Base-by-base conservation (phyloP, 2,888 invertebrate species). In the Amiota minor region DNA sequence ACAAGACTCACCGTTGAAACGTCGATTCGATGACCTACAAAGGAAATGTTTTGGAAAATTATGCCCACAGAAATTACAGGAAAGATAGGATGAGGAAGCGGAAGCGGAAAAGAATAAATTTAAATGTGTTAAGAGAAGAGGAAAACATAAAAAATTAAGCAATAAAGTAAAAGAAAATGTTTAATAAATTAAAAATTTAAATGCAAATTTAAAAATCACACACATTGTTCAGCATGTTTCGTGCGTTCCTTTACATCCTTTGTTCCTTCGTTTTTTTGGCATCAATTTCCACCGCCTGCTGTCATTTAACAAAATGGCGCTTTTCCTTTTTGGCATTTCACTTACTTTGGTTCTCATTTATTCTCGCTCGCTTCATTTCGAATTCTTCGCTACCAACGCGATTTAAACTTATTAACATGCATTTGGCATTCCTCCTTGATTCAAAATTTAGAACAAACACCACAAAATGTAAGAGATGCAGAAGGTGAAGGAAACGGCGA, bases 41-140 rank as follows among this genome's bases (percentile, higher is more conserved):
- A 49, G 47, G 50, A 67, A 67, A 67, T 67, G 65, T 67, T 67
- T 47, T 49, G 65, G 65, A 65, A 65, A 65, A 47, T 65, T 18
- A 67, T 49, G 53, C 53, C 9, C 9, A 50, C 53, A 50, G 53
- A 50, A 50, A 50, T 50, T 4, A 12, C 3, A 50, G 53, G 12
- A 50, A 50, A 50, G 53, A n/a, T 1, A 50, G 4, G 3, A 2
- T 2, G 11, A 50, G 50, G 6, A 4, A 50, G 11, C 1, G 50
- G 4, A 50, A n/a, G 53, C 12, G n/a, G n/a, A 35, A 35, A 35
- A 35, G 35, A 6, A 35, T 35, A 35, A 35, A 35, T 35, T 35
- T 35, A 35, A 35, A 35, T 35, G 35, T 35, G 35, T 35, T 35
- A 6, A 35, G 6, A 4, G 35, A 35, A 35, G 6, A 35, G 35